Conservation (phyloP, 2,888 invertebrate genomes). For the Patella ulyssiponensis region DNA sequence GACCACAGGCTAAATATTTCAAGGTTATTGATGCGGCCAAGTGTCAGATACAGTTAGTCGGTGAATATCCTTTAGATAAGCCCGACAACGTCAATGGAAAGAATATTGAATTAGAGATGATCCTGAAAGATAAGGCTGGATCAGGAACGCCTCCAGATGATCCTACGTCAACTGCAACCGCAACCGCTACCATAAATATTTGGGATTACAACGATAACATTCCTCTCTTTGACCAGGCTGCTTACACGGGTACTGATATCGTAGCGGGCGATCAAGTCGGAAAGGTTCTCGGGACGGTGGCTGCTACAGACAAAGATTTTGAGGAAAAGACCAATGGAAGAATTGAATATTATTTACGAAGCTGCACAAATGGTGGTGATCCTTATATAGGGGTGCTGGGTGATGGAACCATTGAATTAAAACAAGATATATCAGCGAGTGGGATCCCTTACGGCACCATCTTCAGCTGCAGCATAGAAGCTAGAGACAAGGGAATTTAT, state of each 20-base stretch:
- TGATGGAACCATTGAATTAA: neutral
- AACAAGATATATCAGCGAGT: neutral
- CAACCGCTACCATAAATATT: neutral
- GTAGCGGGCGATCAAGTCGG: neutral
- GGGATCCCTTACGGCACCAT: neutral
- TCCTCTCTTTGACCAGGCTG: neutral
- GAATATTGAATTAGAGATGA: neutral
- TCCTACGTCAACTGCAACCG: too few relatives aligned
- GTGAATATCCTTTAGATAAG: neutral
- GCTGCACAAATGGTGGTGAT: neutral
- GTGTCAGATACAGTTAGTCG: neutral
- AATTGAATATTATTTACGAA: neutral
- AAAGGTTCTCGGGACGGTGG: neutral
- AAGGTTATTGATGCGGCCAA: neutral
- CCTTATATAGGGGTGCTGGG: neutral
- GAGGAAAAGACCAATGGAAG: neutral
- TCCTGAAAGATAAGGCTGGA: neutral
- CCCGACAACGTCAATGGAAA: neutral
- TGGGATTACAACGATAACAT: neutral
- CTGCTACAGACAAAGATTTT: neutral
- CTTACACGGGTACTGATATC: neutral
- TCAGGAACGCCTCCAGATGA: neutral
- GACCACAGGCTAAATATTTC: neutral
- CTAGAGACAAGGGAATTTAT: neutral
- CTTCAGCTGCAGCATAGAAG: neutral